These are phyloP conservation scores for Sussaba pulchella DNA, from an alignment of 2,888 invertebrate genomes.

Conservation along the genomic window DNA sequence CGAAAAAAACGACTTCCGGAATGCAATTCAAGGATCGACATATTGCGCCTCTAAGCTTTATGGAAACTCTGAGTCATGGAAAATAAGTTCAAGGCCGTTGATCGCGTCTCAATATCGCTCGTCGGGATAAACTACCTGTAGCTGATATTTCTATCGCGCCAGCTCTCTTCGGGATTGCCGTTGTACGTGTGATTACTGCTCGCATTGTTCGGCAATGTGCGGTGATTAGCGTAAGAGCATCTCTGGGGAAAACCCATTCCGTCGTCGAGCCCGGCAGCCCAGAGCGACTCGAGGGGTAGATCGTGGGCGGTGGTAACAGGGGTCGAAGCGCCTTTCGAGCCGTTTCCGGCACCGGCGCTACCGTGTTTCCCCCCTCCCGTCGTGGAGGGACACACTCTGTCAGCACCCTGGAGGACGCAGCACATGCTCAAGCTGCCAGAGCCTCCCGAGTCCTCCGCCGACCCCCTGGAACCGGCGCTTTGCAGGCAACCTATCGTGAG, in stretches of 20 bases:
- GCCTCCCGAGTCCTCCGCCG: constrained; percentile 72
- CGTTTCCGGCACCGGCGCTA: constrained; percentile 69
- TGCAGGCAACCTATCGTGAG: constrained; percentile 82
- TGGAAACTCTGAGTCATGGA: too few species aligned
- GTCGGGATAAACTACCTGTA: constrained; percentile 72
- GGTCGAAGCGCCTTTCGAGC: constrained; percentile 62
- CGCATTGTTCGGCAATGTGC: constrained; percentile 68
- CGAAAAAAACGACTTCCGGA: too few species aligned
- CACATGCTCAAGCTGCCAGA: constrained; percentile 79
- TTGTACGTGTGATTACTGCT: constrained; percentile 64
- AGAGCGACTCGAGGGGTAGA: constrained; percentile 82
- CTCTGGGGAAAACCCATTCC: constrained; percentile 82
- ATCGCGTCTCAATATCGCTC: constrained; percentile 3
- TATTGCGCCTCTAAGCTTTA: too few species aligned
- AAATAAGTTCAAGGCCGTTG: background rate
- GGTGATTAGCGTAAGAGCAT: constrained; percentile 80
- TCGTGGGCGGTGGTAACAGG: constrained; percentile 73
- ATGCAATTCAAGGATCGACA: too few species aligned
- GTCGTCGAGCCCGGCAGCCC: constrained; percentile 83
- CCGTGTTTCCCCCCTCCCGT: constrained; percentile 77
- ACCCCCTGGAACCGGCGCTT: constrained; percentile 79
- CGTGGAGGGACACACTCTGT: constrained; percentile 80
- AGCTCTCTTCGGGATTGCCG: constrained; percentile 76
- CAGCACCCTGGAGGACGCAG: constrained; percentile 82
- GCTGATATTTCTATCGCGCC: constrained; percentile 76